Evolutionary conservation across 37 sponge, comb jelly and placozoan genomes (phyloP), one percentile per base, ranked within the genome.

Genomic region (Bolinopsis microptera): DNA sequence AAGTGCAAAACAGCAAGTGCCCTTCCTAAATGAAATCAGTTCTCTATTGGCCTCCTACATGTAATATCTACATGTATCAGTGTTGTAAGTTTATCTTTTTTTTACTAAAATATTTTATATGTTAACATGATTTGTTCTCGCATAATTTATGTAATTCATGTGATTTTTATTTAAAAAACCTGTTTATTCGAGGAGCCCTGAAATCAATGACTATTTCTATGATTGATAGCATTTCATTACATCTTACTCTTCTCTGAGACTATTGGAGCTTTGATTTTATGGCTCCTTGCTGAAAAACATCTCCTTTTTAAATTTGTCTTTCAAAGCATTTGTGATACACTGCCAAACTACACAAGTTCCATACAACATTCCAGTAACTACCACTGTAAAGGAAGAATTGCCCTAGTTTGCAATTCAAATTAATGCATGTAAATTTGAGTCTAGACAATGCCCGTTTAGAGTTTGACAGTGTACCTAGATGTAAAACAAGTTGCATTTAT

Each of bases 11-110:
- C 80, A 77, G 80, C 80, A 27, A 32, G 80, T 77, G 27, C 80
- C 80, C 32, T 32, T 77, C 27, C 80, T 77, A 77, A 77, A 77
- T 77, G 80, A 77, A 77, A 77, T 77, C 80, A 77, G 80, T 77
- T 77, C 80, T 32, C 80, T 77, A 77, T 77, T 77, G 80, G 80
- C 80, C 27, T 35, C 80, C 80, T 77, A 77, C 80, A 77, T 77
- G 80, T 77, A 77, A 32, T 77, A 48, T 32, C 22, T 72, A 77
- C 80, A 77, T 77, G 80, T 77, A 77, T 77, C 80, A 28, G 32
- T 77, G 80, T 77, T 77, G 80, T 77, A 77, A 77, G 80, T 77
- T 32, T 36, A 77, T 32, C 27, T 77, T 34, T 77, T 77, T 77
- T 77, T 77, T 77, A 35, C 27, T 77, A 77, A 77, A 77, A 77